A percentile compares a stretch with the other conserved stretches of the same genome.
These are phyloP conservation scores for Forbesichthys agassizii DNA, from an alignment of 2,113 vertebrate species.

Conservation along the genomic window DNA sequence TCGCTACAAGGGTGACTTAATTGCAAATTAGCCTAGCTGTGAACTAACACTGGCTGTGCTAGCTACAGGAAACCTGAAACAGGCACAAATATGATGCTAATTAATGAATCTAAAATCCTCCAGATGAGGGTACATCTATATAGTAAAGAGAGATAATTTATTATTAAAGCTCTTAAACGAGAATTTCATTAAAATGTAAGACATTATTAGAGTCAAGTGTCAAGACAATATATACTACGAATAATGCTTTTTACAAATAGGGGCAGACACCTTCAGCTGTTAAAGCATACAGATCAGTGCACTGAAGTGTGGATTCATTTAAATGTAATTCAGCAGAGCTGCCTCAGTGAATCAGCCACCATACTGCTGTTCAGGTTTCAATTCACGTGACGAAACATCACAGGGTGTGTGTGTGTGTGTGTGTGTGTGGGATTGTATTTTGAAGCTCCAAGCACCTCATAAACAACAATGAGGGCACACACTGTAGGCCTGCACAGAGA, in stretches of 20 bases:
- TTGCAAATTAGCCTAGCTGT: slow-evolving; percentile 26
- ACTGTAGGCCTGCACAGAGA: slow-evolving; percentile 28
- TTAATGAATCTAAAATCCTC: slow-evolving; percentile 8
- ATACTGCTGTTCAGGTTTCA: slow-evolving; percentile 27
- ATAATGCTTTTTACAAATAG: slow-evolving; percentile 56
- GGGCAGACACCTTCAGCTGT: slow-evolving; percentile 45
- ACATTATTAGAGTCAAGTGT: slow-evolving; percentile 33
- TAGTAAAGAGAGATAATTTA: slow-evolving; percentile 27
- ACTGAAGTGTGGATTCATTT: slow-evolving; percentile 57
- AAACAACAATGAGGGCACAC: slow-evolving; percentile 34
- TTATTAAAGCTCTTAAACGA: slow-evolving; percentile 50
- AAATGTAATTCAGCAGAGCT: slow-evolving; percentile 38
- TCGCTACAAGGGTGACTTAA: slow-evolving; percentile 61
- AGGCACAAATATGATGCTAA: too few relatives aligned
- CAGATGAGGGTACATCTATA: slow-evolving; percentile 39
- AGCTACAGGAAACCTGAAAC: too few relatives aligned
- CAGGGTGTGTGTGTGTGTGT: neutral
- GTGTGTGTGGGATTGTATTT: neutral
- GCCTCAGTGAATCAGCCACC: slow-evolving; percentile 2
- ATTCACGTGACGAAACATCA: slow-evolving; percentile 32
- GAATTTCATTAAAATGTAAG: slow-evolving; percentile 56
- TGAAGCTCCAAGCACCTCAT: slow-evolving; percentile 8
- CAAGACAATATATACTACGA: slow-evolving; percentile 41
- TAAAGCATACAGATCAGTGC: slow-evolving; percentile 29
- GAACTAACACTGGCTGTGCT: slow-evolving; percentile 9